phyloP scores from a whole-genome alignment of 2,797 vertebrate species.

The Chloroceryle inda region DNA sequence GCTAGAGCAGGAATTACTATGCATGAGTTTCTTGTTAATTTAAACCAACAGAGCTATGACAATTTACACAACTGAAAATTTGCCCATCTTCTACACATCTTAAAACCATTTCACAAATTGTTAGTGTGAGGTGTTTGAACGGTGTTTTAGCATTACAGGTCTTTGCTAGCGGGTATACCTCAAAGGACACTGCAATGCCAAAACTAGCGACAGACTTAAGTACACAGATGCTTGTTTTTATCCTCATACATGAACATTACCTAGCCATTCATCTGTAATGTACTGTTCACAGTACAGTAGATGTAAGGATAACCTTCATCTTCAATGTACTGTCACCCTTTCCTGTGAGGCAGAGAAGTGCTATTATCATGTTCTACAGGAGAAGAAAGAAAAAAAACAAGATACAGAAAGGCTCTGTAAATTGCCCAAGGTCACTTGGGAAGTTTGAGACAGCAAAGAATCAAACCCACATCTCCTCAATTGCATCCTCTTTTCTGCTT shows the following conservation, averaged over 20 bases:
- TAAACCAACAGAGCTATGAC: background rate
- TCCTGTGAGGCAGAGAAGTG: background rate
- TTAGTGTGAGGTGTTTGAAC: background rate
- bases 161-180: background rate
- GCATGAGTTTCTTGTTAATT: background rate
- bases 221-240: background rate
- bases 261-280: background rate
- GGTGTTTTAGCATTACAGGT: background rate
- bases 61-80: background rate
- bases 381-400: background rate
- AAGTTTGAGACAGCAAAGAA: background rate
- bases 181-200: background rate
- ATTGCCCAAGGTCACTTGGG: background rate
- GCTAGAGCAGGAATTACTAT: background rate
- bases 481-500: background rate
- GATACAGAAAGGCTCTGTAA: background rate
- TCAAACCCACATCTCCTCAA: background rate
- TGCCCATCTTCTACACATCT: background rate
- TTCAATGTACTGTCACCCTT: background rate
- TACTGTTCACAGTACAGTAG: background rate
- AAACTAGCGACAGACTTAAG: background rate
- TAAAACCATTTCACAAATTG: background rate
- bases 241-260: background rate
- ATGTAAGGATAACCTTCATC: background rate
- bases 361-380: background rate